These are phyloP conservation scores for Phataginus tricuspis DNA, from an alignment of 2,797 vertebrate species.

Conservation along the genomic window DNA sequence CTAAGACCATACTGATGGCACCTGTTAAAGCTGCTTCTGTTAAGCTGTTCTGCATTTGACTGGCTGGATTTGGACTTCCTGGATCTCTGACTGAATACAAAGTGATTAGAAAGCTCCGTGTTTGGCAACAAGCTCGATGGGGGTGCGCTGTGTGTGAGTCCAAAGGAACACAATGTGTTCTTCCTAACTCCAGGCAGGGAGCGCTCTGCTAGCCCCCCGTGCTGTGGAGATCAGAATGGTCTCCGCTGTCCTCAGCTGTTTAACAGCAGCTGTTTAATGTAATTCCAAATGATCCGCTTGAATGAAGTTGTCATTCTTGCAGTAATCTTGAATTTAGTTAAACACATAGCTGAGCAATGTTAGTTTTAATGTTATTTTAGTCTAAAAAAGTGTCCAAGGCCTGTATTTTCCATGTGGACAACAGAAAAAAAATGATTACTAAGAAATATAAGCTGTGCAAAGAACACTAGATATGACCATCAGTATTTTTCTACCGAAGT, in stretches of 20 bases:
- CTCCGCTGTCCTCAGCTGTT: conserved; percentile 87
- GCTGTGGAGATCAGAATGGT: conserved; percentile 83
- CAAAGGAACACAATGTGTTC: conserved; percentile 84
- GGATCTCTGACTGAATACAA: conserved; percentile 85
- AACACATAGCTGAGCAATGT: conserved; percentile 59
- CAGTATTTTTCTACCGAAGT: background rate
- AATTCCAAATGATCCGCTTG: conserved; percentile 87
- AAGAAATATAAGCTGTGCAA: fast-evolving
- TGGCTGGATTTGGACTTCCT: conserved; percentile 87
- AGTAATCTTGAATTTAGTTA: conserved; percentile 84
- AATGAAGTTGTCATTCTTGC: conserved; percentile 87
- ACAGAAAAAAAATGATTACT: background rate
- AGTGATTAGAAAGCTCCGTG: conserved; percentile 85
- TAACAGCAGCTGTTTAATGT: conserved; percentile 88
- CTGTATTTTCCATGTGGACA: background rate
- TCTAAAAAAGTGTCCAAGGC: conserved; percentile 64
- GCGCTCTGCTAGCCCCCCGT: conserved; percentile 77
- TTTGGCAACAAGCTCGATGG: conserved; percentile 88
- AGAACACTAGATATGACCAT: background rate
- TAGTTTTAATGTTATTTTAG: conserved; percentile 64
- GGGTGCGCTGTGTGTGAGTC: conserved; percentile 85
- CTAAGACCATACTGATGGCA: conserved; percentile 83
- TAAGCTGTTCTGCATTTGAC: conserved; percentile 88
- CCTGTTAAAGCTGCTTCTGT: conserved; percentile 88
- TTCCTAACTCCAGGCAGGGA: conserved; percentile 80